Evolutionary conservation across 2,113 vertebrate genomes (phyloP).

Genomic region (Carlito syrichta): DNA sequence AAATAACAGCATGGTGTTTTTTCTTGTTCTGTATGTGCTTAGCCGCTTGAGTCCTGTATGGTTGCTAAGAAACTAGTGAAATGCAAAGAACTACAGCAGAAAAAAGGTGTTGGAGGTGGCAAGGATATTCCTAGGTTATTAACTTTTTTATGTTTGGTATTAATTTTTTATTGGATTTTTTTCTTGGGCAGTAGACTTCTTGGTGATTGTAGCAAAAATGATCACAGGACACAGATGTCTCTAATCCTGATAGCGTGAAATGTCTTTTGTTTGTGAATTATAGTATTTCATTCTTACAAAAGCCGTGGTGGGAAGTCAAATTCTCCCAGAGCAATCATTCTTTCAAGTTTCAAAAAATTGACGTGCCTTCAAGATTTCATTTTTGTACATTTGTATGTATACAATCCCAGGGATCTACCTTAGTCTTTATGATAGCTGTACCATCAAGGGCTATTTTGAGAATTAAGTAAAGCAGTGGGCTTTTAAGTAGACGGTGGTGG

Average conservation of each 20-base stretch:
- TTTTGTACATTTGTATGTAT: not conserved
- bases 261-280: constrained; percentile 43
- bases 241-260: not conserved
- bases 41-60: not conserved
- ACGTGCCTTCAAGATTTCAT: not conserved
- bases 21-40: not conserved
- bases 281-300: constrained; percentile 28
- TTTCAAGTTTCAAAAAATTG: not conserved
- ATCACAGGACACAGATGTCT: constrained; percentile 38
- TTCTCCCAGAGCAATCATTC: not conserved
- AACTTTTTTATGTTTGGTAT: not conserved
- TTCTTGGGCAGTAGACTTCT: not conserved
- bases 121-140: constrained; percentile 36
- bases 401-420: not conserved
- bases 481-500: not conserved
- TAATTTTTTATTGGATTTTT: constrained; percentile 13
- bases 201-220: constrained; percentile 50
- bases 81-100: not conserved
- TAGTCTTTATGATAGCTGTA: not conserved
- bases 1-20: not conserved
- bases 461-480: not conserved
- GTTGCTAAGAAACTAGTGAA: constrained; percentile 68
- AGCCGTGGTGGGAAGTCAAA: not conserved
- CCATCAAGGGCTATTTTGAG: not conserved
- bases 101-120: not conserved